Conservation (phyloP, 2,113 vertebrate genomes). For the Cyprinodon tularosa region DNA sequence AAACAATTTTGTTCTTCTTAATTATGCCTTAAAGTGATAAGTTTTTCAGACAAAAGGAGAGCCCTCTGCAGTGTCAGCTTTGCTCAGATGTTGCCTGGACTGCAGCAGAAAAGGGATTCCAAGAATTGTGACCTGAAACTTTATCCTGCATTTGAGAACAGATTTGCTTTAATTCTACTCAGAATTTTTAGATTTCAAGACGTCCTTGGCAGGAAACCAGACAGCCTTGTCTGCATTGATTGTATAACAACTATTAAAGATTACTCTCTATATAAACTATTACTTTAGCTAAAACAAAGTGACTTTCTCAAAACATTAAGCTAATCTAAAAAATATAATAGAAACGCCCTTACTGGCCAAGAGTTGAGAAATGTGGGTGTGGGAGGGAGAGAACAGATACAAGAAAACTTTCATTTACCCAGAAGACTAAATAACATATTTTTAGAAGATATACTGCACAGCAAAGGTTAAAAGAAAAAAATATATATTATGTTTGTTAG, state of each 20-base stretch:
- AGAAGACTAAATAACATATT: no score
- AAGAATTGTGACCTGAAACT: neutral
- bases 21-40: slow-evolving; percentile 1
- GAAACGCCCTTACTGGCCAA: no score
- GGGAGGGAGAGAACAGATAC: no score
- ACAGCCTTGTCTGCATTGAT: neutral
- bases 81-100: neutral
- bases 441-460: no score
- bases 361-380: no score
- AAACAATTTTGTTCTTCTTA: slow-evolving; percentile 6
- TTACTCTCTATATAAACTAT: neutral
- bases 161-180: neutral
- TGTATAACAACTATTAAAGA: no score
- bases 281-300: neutral
- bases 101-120: slow-evolving; percentile 1
- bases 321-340: neutral
- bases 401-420: no score
- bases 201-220: neutral
- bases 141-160: neutral
- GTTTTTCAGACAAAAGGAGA: slow-evolving; percentile 6
- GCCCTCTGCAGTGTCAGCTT: neutral
- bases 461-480: no score
- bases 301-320: no score
- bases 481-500: no score
- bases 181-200: neutral